Evolutionary conservation across 2,888 invertebrate genomes (phyloP), one percentile per base, ranked within the genome.

Genomic region (Drosophila kanekoi): DNA sequence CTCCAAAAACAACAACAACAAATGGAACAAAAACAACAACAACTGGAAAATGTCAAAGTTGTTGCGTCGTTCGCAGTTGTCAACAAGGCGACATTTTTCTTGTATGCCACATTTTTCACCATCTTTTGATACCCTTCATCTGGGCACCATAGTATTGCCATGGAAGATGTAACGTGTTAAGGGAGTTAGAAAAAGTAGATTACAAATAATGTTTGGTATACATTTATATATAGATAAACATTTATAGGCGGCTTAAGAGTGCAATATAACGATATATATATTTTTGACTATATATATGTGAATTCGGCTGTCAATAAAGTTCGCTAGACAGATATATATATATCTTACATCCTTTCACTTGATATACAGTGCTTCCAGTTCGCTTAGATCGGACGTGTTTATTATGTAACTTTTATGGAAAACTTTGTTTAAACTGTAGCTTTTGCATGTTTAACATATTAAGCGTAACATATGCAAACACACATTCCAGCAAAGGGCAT

Each of bases 31-130:
- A 20, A 20, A 18, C 18, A 18, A 18, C 48, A 18, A 28, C 14
- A 44, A 40, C 43, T 44, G 57, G 28, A 23, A 52, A 58, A 41
- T 43, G n/a, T 18, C 38, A 45, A 23, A 43, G 53, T 43, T 20
- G 53, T 33, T 41, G 56, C 59, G 23, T 10, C 10, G 48, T 43
- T 59, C 33, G 54, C 53, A 44, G 45, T 60, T 75, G 75, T 67
- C 68, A 78, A 75, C 68, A 52, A 51, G 77, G 43, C 66, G 60
- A 72, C 58, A 60, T 59, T 76, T 77, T 23, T 45, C 14, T 33
- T 43, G 45, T 37, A 13, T 40, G n/a, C 43, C 10, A 16, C 44
- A 49, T 62, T 62, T 62, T 49, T 63, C 23, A 3, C 38, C 44
- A 52, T 28, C 53, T 65, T 13, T 65, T 35, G 18, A 8, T 49